A percentile compares a stretch with the other conserved stretches of the same genome.
Conservation (phyloP, 2,113 vertebrate genomes). For the Istiophorus platypterus region DNA sequence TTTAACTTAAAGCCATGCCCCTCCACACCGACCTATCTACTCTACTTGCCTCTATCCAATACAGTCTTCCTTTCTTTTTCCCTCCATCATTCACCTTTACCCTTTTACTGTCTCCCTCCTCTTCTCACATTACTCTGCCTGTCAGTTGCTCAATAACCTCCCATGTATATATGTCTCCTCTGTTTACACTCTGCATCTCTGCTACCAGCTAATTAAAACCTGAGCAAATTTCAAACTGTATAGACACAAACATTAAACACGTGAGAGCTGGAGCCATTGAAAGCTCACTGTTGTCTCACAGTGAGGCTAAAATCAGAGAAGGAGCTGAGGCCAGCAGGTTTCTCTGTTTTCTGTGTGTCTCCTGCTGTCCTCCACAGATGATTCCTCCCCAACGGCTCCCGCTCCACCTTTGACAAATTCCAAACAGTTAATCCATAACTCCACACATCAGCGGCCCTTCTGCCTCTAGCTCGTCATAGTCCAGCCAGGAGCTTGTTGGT, state of each 20-base stretch:
- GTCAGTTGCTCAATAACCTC: background rate
- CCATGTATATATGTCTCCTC: background rate
- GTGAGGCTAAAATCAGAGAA: conserved; percentile 20
- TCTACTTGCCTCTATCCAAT: background rate
- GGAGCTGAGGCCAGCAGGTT: background rate
- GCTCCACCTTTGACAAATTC: conserved; percentile 40
- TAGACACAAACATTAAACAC: background rate
- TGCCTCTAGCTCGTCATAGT: background rate
- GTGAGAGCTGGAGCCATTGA: background rate
- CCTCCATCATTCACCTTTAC: conserved; percentile 18
- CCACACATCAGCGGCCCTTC: conserved; percentile 23
- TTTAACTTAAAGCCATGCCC: background rate
- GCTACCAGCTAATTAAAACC: conserved; percentile 30
- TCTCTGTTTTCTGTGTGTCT: conserved; percentile 44
- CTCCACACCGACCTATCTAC: background rate
- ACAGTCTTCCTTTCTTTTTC: background rate
- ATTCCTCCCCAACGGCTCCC: conserved; percentile 37
- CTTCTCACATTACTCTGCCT: conserved; percentile 26
- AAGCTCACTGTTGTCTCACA: no score
- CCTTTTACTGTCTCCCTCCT: background rate
- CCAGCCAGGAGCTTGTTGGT: background rate
- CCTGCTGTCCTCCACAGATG: conserved; percentile 49
- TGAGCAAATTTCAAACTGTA: background rate
- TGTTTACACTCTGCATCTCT: conserved; percentile 35
- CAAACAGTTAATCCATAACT: conserved; percentile 34